These are phyloP conservation scores for Aporrectodea caliginosa DNA, from an alignment of 1,140 invertebrate genomes.

Conservation along the genomic window DNA sequence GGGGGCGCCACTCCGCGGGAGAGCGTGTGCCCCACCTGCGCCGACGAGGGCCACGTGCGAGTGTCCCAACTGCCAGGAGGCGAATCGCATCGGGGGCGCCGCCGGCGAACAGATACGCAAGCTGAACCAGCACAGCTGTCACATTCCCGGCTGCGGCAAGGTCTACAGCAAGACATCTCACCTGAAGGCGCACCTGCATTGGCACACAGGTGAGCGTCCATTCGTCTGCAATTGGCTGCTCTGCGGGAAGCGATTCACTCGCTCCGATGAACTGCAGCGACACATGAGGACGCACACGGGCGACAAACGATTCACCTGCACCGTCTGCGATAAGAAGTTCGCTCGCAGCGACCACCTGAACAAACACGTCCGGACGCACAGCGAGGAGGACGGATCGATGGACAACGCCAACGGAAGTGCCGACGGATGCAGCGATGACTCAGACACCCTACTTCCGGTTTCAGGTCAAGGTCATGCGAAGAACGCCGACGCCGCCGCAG, in stretches of 20 bases:
- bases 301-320: slow-evolving; percentile 85
- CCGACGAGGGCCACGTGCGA: slow-evolving; percentile 70
- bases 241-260: slow-evolving; percentile 83
- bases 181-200: slow-evolving; percentile 76
- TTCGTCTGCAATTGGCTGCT: slow-evolving; percentile 75
- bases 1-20: neutral
- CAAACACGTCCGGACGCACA: slow-evolving; percentile 54
- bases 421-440: neutral
- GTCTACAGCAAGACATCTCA: slow-evolving; percentile 96
- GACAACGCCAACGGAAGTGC: neutral
- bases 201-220: slow-evolving; percentile 54
- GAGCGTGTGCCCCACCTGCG: too few relatives aligned
- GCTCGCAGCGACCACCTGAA: slow-evolving; percentile 70
- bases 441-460: neutral
- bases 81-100: slow-evolving; percentile 86
- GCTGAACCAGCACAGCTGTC: slow-evolving; percentile 95
- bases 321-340: slow-evolving; percentile 80
- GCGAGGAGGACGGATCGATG: slow-evolving; percentile 49
- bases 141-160: slow-evolving; percentile 92
- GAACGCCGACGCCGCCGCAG: neutral
- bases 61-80: slow-evolving; percentile 92
- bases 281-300: slow-evolving; percentile 86
- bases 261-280: slow-evolving; percentile 87
- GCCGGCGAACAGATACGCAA: slow-evolving; percentile 78
- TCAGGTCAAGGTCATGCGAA: neutral